Base-by-base conservation (phyloP, 2,113 vertebrate genomes). In the Panthera uncia region DNA sequence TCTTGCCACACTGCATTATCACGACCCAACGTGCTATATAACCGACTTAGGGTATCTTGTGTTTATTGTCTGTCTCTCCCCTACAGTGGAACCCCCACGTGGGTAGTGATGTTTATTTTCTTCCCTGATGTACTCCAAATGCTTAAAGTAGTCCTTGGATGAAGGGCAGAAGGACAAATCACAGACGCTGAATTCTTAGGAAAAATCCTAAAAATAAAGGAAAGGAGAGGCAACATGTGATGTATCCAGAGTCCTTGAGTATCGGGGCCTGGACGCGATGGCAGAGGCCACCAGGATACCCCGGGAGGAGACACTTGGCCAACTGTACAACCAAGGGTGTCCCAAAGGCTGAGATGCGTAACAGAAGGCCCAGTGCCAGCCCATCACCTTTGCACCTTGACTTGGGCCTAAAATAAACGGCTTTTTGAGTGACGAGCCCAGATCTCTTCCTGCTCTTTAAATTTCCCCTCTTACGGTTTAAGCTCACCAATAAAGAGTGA, bases 301-400 rank as follows among this genome's bases (percentile, higher is more conserved):
- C 0, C 2, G n/a, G 13, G 7, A 23, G 14, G 11, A 41, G 45
- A 4, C 1, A 23, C n/a, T 8, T 10, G 66, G 3, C 9, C 16
- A 45, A 13, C 10, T 36, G 4, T 0, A 52, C 15, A 18, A 63
- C 0, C 12, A 36, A 50, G 13, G 50, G 4, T 13, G 19, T 48
- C 50, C 33, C 63, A 1, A 76, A 71, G 23, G 1, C 61, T 29
- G 27, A 25, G 27, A 16, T 65, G 31, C 3, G 68, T 36, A 57
- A 55, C n/a, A 27, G 5, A 73, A 80, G 9, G 29, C 0, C 0
- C 36, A 25, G 55, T 13, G 27, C 27, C 38, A 19, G 14, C n/a
- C 23, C 21, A 4, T 38, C n/a, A 25, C 14, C 76, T 78, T 69
- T 57, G 69, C 66, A 36, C 38, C 48, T 33, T 68, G 15, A 33